A percentile compares a stretch with the other conserved stretches of the same genome.
These are phyloP conservation scores for Tokudaia muenninki DNA, from an alignment of 2,797 vertebrate genomes.

Conservation along the genomic window DNA sequence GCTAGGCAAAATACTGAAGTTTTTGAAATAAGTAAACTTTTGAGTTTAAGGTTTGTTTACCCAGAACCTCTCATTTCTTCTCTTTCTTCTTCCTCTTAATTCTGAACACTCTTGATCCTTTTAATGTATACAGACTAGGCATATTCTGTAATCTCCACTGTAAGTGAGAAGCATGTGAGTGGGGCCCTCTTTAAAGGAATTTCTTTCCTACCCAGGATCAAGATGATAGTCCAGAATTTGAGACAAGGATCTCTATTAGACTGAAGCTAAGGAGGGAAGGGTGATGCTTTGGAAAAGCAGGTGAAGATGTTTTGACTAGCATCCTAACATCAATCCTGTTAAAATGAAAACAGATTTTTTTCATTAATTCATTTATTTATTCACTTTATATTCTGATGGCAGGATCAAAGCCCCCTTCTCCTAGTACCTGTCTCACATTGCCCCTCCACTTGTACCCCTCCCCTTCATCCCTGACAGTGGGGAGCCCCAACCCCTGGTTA, in stretches of 20 bases:
- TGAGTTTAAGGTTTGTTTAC: not conserved
- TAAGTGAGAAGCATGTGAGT: not conserved
- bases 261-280: too few species aligned
- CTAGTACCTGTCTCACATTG: not conserved
- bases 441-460: not conserved
- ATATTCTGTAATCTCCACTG: not conserved
- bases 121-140: not conserved
- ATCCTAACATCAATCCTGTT: constrained; percentile 19
- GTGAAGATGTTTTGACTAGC: not conserved
- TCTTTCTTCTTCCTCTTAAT: constrained; percentile 13
- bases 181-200: not conserved
- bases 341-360: not conserved
- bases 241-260: not conserved
- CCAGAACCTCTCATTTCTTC: constrained; percentile 26
- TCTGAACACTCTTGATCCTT: constrained; percentile 23
- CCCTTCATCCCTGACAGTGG: not conserved
- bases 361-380: not conserved
- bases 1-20: constrained; percentile 45
- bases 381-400: not conserved
- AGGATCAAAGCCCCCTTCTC: not conserved
- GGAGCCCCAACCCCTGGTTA: not conserved
- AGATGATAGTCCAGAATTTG: not conserved
- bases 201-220: not conserved
- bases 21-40: constrained; percentile 50
- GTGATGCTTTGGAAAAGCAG: not conserved